A percentile compares a stretch with the other conserved stretches of the same genome.
phyloP scores from a whole-genome alignment of 2,113 vertebrate species.

The Notechis scutatus region DNA sequence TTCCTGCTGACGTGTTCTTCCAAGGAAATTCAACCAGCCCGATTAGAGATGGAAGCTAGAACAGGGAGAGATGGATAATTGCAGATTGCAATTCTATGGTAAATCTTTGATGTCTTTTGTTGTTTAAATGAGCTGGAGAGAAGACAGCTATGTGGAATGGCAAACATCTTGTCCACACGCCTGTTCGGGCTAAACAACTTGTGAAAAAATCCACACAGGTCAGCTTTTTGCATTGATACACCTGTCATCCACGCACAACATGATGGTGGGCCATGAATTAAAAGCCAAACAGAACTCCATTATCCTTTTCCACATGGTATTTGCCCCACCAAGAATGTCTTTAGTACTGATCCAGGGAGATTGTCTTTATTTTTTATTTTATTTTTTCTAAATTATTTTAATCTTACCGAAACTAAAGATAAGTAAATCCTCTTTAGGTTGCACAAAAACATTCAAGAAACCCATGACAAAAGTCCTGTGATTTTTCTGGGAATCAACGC shows the following conservation, averaged over 20 bases:
- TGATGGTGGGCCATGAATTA: not conserved
- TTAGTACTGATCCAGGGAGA: not conserved
- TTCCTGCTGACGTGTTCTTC: not conserved
- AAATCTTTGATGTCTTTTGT: not conserved
- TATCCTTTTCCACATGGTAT: not conserved
- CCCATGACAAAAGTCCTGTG: not conserved
- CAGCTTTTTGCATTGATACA: not conserved
- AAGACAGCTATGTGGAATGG: not conserved
- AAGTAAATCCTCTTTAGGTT: not conserved
- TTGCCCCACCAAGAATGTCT: not conserved
- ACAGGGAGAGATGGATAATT: not conserved
- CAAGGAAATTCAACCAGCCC: not conserved
- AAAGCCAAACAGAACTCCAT: not conserved
- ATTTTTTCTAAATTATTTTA: not conserved
- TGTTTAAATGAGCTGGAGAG: not conserved
- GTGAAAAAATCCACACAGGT: not conserved
- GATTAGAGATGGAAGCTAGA: not conserved
- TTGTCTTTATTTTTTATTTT: not conserved
- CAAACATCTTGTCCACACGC: not conserved
- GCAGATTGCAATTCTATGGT: not conserved
- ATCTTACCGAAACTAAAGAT: not conserved
- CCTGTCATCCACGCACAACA: not conserved
- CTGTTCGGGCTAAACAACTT: not conserved
- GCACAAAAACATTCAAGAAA: not conserved
- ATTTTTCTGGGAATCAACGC: not conserved